Conservation (phyloP, 1,140 invertebrate species). For the Drosophila suzukii region DNA sequence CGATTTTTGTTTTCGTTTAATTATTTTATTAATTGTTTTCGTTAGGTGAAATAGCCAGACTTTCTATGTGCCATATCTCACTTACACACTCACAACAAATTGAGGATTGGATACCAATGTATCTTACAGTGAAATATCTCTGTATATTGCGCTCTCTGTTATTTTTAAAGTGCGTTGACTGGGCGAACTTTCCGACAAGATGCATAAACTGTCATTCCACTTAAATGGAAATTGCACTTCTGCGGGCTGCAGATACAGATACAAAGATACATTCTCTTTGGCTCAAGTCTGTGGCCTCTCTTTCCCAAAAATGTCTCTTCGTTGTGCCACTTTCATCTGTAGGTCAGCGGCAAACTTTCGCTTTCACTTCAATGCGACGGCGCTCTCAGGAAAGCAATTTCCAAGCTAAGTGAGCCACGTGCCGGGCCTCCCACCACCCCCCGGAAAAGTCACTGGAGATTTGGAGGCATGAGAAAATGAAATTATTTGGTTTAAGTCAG, state of each 20-base stretch:
- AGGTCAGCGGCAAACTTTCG: slow-evolving; percentile 62
- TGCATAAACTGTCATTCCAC: slow-evolving; percentile 28
- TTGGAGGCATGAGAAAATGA: neutral
- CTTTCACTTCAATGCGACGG: slow-evolving; percentile 60
- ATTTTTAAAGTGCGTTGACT: slow-evolving; percentile 57
- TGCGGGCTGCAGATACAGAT: slow-evolving; percentile 9
- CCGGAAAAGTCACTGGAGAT: slow-evolving; percentile 4
- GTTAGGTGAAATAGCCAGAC: neutral
- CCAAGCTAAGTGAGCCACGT: slow-evolving; percentile 18
- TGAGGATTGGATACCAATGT: neutral
- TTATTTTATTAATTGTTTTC: slow-evolving; percentile 30
- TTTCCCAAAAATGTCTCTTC: slow-evolving; percentile 29
- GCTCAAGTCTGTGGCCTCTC: neutral
- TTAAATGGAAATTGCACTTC: slow-evolving; percentile 10
- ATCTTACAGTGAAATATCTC: neutral
- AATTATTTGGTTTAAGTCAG: slow-evolving; percentile 33
- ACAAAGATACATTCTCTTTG: slow-evolving; percentile 12
- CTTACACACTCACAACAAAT: neutral
- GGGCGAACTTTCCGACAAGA: slow-evolving; percentile 5
- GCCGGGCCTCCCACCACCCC: neutral
- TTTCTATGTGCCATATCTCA: neutral
- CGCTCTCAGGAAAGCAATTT: slow-evolving; percentile 52
- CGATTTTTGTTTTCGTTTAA: slow-evolving; percentile 37
- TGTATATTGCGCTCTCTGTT: slow-evolving; percentile 20
- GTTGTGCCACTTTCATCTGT: slow-evolving; percentile 54